Conservation (phyloP, 2,113 vertebrate species). For the Seriola rivoliana region DNA sequence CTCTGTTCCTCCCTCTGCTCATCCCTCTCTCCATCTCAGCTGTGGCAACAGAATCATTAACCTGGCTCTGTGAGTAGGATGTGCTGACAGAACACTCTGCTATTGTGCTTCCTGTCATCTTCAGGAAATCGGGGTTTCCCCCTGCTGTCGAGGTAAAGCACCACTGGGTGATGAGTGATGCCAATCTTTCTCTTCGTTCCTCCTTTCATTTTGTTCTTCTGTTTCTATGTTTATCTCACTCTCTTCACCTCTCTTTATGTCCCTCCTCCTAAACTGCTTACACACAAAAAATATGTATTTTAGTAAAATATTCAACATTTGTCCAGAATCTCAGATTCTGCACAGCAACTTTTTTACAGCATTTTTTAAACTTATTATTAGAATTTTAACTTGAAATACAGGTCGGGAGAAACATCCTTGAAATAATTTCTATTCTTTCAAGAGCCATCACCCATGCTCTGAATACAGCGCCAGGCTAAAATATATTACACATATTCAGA, state of each 20-base stretch:
- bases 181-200: constrained; percentile 48
- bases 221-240: constrained; percentile 37
- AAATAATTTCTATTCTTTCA: no score
- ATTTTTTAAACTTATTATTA: no score
- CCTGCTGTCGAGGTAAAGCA: constrained; percentile 80
- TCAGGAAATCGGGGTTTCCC: constrained; percentile 83
- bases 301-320: not conserved
- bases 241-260: constrained; percentile 15
- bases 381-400: no score
- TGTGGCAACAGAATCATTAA: constrained; percentile 82
- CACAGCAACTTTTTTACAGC: not conserved
- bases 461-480: no score
- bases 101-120: constrained; percentile 83
- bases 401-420: no score
- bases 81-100: constrained; percentile 82
- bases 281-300: not conserved
- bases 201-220: constrained; percentile 36
- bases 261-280: not conserved
- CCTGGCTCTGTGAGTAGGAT: constrained; percentile 77
- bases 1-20: constrained; percentile 57
- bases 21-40: constrained; percentile 72
- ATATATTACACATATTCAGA: not conserved
- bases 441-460: not conserved
- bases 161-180: constrained; percentile 68
- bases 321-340: constrained; percentile 1